Base-by-base conservation (phyloP, 2,888 invertebrate genomes). In the Hybos culiciformis region DNA sequence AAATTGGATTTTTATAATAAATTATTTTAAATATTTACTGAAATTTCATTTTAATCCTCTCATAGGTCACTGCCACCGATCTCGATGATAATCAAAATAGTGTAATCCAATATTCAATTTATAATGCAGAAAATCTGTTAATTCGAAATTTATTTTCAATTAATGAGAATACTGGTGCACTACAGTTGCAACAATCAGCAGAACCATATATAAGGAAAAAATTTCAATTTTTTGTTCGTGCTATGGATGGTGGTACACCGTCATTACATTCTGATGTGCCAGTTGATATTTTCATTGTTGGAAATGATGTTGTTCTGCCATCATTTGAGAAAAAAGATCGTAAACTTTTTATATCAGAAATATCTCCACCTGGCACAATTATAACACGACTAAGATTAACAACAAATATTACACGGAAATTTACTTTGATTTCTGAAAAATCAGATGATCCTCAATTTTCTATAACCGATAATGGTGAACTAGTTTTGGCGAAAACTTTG, bases 141-240 rank as follows among this genome's bases (percentile, higher is more conserved):
- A 69, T 76, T 37, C 72, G 74, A 42, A 77, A 80, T 43, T 68
- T 83, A 36, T 84, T 93, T 62, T 71, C 74, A 41, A 78, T 93
- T 12, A 80, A 90, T 59, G 68, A 77, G 37, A 70, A 71, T 46
- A 80, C 80, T 17, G 92, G 92, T 9, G 77, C 79, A 50, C 67
- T 92, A 19, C 77, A 74, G 42, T 65, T 88, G 44, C 69, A 74
- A 8, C 73, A 76, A 51, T 72, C 75, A 55, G 76, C 78, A 15
- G 61, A 72, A 14, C 62, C 70, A 19, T 77, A 64, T 57, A 83
- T 78, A 60, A 81, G 81, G 46, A 78, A 83, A 63, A 72, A 80
- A 42, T 80, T 88, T 62, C 87, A 87, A 68, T 83, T 93, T 62
- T 91, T 92, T 68, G 81, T 94, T 41, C 77, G 87, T 46, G 94